Evolutionary conservation across 2,888 invertebrate species (phyloP), one percentile per base, ranked within the genome.

Genomic region (Anarsia innoxiella): DNA sequence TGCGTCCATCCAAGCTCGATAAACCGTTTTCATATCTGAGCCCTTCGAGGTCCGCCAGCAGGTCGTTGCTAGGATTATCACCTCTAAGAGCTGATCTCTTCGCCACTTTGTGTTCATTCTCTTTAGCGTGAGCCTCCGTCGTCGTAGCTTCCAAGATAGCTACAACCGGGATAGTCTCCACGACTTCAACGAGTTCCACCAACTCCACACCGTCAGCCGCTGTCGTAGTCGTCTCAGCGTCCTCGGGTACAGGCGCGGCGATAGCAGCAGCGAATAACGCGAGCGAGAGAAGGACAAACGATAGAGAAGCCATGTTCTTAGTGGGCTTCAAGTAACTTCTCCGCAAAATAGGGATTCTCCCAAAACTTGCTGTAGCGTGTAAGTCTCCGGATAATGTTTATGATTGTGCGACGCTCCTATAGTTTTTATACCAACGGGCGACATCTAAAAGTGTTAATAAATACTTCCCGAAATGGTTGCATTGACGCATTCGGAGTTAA

Each of bases 81-180:
- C 68, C 75, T 25, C 70, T 61, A 1, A 78, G 45, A 2, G 63
- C 59, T 8, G 78, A 78, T 37, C 84, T 66, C 53, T 70, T 83
- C 19, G 50, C 65, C 9, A 82, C 54, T 39, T 67, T 64, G 35
- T 83, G 83, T 2, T 50, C 50, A 9, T 51, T 40, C 36, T 55
- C 59, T 28, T 33, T 37, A 6, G 43, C 37, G 10, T 37, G 31
- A 15, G 44, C 48, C 29, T 12, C 33, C 5, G 25, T 6, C 12
- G 60, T 54, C 2, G 60, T 59, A 1, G 61, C 46, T 11, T 47
- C 45, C n/a, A 61, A 59, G 3, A 60, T 29, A 2, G 49, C 63
- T 1, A 73, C 50, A 10, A 69, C 55, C 31, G 79, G 79, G 1
- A 76, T 46, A n/a, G 66, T 52, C 2, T 70, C 64, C 2, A 80